Evolutionary conservation across 1,140 invertebrate genomes (phyloP).

Genomic region (Procambarus virginalis): DNA sequence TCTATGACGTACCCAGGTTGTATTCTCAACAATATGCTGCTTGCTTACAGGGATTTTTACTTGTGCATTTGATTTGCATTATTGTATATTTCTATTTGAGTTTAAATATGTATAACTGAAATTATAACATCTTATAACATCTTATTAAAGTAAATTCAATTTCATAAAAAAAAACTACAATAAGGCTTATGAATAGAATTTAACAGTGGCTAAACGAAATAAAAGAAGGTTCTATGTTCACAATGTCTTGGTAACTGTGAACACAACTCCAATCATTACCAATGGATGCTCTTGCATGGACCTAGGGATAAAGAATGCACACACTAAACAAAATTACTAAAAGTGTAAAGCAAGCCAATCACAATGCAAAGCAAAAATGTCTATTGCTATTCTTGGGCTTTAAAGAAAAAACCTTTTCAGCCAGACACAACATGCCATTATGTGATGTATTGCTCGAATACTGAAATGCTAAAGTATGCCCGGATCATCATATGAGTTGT

Average conservation of each 20-base stretch:
- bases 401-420: not conserved
- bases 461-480: too few species aligned
- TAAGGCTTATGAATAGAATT: not conserved
- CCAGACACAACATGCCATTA: not conserved
- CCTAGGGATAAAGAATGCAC: not conserved
- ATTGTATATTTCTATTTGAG: not conserved
- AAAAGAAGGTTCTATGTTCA: not conserved
- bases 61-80: not conserved
- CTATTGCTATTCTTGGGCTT: not conserved
- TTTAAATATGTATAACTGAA: not conserved
- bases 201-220: not conserved
- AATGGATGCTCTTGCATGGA: not conserved
- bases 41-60: not conserved
- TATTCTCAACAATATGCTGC: not conserved
- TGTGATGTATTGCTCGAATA: not conserved
- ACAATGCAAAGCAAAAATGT: not conserved
- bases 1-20: slow-evolving; percentile 5
- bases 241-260: not conserved
- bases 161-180: not conserved
- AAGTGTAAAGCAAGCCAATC: not conserved
- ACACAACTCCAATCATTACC: not conserved
- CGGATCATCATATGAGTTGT: too few species aligned
- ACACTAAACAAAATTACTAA: not conserved
- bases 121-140: not conserved
- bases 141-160: not conserved